These are phyloP conservation scores for Eulithis prunata DNA, from an alignment of 2,888 invertebrate genomes.

Conservation along the genomic window DNA sequence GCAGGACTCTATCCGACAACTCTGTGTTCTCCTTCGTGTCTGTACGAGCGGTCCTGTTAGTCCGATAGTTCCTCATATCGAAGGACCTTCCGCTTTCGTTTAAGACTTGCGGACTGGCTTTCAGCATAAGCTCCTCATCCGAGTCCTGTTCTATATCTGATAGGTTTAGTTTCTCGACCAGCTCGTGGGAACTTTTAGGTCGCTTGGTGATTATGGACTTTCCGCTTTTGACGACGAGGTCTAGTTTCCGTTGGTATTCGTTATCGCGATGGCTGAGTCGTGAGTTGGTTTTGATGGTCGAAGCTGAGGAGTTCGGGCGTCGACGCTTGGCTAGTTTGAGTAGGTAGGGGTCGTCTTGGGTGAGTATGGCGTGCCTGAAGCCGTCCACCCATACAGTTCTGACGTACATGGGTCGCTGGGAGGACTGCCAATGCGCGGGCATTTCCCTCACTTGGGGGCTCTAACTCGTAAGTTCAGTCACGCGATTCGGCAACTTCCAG, in stretches of 20 bases:
- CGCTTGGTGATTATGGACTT: conserved; percentile 56
- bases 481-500: conserved; percentile 55
- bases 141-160: conserved; percentile 62
- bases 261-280: conserved; percentile 60
- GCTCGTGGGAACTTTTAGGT: conserved; percentile 50
- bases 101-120: conserved; percentile 61
- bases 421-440: conserved; percentile 86
- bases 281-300: conserved; percentile 54
- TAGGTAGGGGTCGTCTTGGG: conserved; percentile 85
- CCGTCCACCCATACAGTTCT: conserved; percentile 89
- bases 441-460: conserved; percentile 63
- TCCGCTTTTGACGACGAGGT: conserved; percentile 65
- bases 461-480: conserved; percentile 51
- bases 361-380: conserved; percentile 87
- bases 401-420: conserved; percentile 85
- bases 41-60: conserved; percentile 67
- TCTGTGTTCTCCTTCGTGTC: conserved; percentile 70
- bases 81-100: conserved; percentile 56
- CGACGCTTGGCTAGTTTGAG: conserved; percentile 58
- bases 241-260: conserved; percentile 61
- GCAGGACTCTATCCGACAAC: conserved; percentile 89
- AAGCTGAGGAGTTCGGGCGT: conserved; percentile 71
- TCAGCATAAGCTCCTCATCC: conserved; percentile 63
- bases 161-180: conserved; percentile 66
- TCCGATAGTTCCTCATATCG: conserved; percentile 67